phyloP scores from a whole-genome alignment of 2,113 vertebrate species.

The Oryzias celebensis region DNA sequence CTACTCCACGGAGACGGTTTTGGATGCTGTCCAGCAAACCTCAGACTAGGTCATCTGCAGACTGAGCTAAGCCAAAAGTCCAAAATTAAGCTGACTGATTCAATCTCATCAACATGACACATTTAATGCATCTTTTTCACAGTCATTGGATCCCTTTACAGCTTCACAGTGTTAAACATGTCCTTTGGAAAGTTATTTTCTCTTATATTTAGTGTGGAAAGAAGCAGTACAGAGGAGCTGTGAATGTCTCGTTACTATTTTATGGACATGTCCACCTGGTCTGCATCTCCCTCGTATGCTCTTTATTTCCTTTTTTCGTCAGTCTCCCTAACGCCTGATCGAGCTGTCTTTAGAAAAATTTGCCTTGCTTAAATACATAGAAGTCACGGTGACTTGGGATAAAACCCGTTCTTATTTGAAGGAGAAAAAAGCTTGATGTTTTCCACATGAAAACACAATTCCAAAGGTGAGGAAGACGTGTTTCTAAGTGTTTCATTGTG shows the following conservation, averaged over 20 bases:
- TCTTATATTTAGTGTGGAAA: conserved; percentile 10
- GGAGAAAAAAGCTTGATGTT: conserved; percentile 52
- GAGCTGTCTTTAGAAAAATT: conserved; percentile 62
- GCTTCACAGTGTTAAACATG: conserved; percentile 34
- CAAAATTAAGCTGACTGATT: conserved; percentile 72
- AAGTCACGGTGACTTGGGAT: conserved; percentile 13
- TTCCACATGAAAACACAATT: conserved; percentile 68
- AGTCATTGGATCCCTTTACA: conserved; percentile 48
- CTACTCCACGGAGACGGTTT: conserved; percentile 69
- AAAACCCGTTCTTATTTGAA: conserved; percentile 47
- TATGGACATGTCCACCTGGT: conserved; percentile 61
- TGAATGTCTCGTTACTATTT: conserved; percentile 56
- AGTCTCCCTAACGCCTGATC: conserved; percentile 45
- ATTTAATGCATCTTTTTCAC: conserved; percentile 50
- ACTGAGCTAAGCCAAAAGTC: conserved; percentile 45
- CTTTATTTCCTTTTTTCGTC: conserved; percentile 38
- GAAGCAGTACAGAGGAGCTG: conserved; percentile 23
- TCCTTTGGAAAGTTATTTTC: conserved; percentile 32
- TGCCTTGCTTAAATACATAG: conserved; percentile 63
- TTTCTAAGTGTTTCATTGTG: conserved; percentile 64
- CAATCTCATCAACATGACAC: conserved; percentile 59
- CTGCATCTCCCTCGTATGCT: conserved; percentile 43
- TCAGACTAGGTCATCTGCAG: conserved; percentile 64
- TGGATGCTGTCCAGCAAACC: conserved; percentile 69
- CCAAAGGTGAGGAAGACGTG: conserved; percentile 63